A percentile compares a stretch with the other conserved stretches of the same genome.
Conservation (phyloP, 1,140 invertebrate species). For the Notospermus geniculatus region DNA sequence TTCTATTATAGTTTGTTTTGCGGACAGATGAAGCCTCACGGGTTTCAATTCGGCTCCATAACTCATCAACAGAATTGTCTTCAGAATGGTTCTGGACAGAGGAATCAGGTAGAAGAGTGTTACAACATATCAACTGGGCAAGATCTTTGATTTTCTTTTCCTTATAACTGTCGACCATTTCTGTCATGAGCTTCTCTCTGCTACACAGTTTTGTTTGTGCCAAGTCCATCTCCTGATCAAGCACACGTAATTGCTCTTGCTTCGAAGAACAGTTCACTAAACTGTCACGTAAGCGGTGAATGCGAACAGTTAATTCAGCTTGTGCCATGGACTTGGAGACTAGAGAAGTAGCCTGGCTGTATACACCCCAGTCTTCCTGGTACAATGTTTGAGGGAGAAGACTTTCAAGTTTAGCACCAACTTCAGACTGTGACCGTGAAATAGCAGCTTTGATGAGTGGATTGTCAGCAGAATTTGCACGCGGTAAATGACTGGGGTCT, state of each 20-base stretch:
- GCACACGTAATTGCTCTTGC: not conserved
- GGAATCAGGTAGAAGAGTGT: not conserved
- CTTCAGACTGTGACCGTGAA: no score
- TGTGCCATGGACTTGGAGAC: slow-evolving; percentile 1
- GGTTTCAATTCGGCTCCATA: no score
- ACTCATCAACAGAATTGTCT: no score
- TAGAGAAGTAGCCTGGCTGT: slow-evolving; percentile 1
- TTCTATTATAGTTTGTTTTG: not conserved
- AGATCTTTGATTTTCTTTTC: slow-evolving; percentile 3
- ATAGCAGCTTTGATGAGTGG: no score
- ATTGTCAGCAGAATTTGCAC: no score
- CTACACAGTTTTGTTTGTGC: not conserved
- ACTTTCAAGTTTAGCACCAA: no score
- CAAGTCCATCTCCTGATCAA: slow-evolving; percentile 1
- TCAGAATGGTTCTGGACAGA: not conserved
- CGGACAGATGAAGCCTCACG: no score
- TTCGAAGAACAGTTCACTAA: not conserved
- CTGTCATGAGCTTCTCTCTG: slow-evolving; percentile 6
- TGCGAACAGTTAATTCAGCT: slow-evolving; percentile 3
- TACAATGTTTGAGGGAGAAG: no score
- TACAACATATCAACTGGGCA: not conserved
- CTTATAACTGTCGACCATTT: not conserved
- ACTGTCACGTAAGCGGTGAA: not conserved
- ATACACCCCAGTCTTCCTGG: not conserved
- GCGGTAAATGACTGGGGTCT: not conserved